These are phyloP conservation scores for Hirtodrosophila trivittata DNA, from an alignment of 2,888 invertebrate genomes.

Conservation along the genomic window DNA sequence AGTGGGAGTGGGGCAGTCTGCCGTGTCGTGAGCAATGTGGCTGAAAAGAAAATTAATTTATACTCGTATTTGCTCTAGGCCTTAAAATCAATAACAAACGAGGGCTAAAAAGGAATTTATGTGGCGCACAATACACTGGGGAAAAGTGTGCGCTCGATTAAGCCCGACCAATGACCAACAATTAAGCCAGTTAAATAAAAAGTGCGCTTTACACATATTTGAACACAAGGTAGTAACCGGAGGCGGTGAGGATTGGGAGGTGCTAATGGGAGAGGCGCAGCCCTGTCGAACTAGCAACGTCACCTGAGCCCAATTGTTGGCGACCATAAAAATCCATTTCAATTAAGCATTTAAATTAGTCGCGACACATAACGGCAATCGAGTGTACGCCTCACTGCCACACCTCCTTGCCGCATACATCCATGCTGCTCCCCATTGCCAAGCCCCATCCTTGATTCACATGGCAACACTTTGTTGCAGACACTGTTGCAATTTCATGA, in stretches of 20 bases:
- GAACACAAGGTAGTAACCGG: constrained; percentile 21
- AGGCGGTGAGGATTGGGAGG: background rate
- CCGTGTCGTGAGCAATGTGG: background rate
- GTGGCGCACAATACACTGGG: background rate
- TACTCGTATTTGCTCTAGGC: constrained; percentile 30
- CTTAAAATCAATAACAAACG: constrained; percentile 66
- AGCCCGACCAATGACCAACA: constrained; percentile 63
- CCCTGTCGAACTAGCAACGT: constrained; percentile 29
- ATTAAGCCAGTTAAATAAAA: constrained; percentile 79
- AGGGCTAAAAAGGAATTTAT: constrained; percentile 33
- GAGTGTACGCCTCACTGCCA: constrained; percentile 17
- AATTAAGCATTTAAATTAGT: constrained; percentile 82
- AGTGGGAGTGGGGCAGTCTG: too few species aligned
- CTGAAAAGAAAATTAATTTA: background rate
- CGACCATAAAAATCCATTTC: constrained; percentile 79
- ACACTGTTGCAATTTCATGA: constrained; percentile 75
- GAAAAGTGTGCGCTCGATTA: constrained; percentile 71
- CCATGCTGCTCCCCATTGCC: constrained; percentile 2
- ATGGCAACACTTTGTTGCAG: constrained; percentile 61
- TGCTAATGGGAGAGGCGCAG: too few species aligned
- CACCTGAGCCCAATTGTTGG: constrained; percentile 59
- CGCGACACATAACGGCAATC: constrained; percentile 71
- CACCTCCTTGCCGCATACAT: constrained; percentile 7
- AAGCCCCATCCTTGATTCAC: background rate
- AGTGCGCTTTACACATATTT: constrained; percentile 74